phyloP scores from a whole-genome alignment of 2,888 invertebrate species.

The Hesperia comma region DNA sequence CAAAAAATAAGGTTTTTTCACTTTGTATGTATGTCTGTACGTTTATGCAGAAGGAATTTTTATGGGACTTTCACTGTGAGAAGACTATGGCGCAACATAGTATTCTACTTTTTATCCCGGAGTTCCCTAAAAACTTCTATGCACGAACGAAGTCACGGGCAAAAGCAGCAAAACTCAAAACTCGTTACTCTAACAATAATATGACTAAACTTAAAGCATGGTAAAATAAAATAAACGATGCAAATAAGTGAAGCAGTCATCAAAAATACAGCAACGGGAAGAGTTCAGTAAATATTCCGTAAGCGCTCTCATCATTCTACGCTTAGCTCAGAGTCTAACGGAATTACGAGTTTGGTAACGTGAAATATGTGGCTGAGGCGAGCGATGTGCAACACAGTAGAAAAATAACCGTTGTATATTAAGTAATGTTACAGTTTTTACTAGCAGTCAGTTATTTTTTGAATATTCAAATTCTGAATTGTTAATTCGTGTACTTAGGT shows the following conservation, averaged over 20 bases:
- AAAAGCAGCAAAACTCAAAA: no score
- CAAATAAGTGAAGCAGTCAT: constrained; percentile 6
- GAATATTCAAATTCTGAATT: background rate
- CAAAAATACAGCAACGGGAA: constrained; percentile 2
- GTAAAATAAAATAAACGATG: background rate
- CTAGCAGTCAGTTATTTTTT: background rate
- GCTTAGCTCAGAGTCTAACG: constrained; percentile 13
- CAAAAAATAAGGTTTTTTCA: no score
- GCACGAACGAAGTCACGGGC: no score
- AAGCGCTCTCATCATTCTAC: constrained; percentile 20
- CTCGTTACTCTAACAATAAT: background rate
- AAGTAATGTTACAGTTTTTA: background rate
- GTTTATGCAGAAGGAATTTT: no score
- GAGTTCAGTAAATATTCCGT: constrained; percentile 21
- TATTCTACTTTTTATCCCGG: no score
- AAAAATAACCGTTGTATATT: background rate
- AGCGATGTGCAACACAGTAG: background rate
- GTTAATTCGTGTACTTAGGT: no score
- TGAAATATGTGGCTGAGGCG: constrained; percentile 1
- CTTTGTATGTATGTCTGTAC: no score
- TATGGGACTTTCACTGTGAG: no score
- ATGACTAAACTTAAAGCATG: background rate
- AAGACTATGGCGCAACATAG: no score
- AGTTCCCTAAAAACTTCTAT: no score
- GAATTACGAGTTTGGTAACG: constrained; percentile 8